phyloP scores from a whole-genome alignment of 2,888 invertebrate genomes.

The Erpobdella octoculata region DNA sequence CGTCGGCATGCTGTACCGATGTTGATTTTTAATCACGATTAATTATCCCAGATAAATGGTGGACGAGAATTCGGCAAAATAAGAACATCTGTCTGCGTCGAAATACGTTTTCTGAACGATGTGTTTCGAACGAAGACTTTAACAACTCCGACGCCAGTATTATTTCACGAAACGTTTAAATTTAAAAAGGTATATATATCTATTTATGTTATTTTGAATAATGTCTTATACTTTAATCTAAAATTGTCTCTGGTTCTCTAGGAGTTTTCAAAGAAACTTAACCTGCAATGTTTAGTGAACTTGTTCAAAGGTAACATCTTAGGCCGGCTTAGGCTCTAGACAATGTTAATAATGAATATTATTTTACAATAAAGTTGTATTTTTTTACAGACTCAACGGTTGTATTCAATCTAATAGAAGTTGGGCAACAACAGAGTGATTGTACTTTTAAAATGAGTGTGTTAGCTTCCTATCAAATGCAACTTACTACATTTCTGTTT shows the following conservation, averaged over 20 bases:
- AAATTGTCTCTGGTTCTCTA: not conserved
- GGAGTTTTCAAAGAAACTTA: slow-evolving; percentile 17
- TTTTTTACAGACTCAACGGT: not conserved
- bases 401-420: slow-evolving; percentile 11
- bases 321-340: no score
- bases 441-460: not conserved
- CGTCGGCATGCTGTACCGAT: not conserved
- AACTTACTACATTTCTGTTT: slow-evolving; percentile 8
- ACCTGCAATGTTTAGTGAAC: not conserved
- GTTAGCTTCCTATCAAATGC: not conserved
- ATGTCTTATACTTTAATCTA: not conserved
- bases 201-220: not conserved
- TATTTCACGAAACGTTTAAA: slow-evolving; percentile 14
- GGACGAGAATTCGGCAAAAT: not conserved
- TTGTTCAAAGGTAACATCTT: slow-evolving; percentile 11
- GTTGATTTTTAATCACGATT: not conserved
- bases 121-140: not conserved
- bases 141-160: not conserved
- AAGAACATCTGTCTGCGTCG: not conserved
- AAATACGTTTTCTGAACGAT: slow-evolving; percentile 13
- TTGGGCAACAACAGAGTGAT: not conserved
- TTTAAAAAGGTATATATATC: slow-evolving; percentile 16
- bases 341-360: no score
- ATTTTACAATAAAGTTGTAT: not conserved
- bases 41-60: not conserved